These are phyloP conservation scores for Lampris megalopsis DNA, from an alignment of 2,113 vertebrate species.

Conservation along the genomic window DNA sequence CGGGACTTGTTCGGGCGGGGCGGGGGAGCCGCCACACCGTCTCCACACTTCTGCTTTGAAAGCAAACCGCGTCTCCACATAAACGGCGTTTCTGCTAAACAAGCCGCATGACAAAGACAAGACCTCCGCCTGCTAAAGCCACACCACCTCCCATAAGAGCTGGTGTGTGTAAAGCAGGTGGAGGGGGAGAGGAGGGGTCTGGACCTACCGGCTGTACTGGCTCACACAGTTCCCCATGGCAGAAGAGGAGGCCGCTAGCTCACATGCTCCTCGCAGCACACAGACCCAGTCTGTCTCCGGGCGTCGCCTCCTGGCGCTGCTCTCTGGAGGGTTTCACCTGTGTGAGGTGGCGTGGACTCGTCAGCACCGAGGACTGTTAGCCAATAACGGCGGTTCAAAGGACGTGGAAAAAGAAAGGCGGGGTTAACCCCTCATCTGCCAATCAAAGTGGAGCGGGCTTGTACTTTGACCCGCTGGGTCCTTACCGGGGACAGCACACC, in stretches of 20 bases:
- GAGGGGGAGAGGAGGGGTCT: slow-evolving; percentile 1
- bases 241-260: slow-evolving; percentile 46
- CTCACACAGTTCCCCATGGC: slow-evolving; percentile 95
- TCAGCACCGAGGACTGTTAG: slow-evolving; percentile 44
- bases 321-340: slow-evolving; percentile 74
- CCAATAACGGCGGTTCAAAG: slow-evolving; percentile 59
- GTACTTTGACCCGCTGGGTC: neutral
- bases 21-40: slow-evolving; percentile 7
- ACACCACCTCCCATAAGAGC: neutral
- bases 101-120: too few relatives aligned
- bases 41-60: slow-evolving; percentile 9
- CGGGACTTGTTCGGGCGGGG: slow-evolving; percentile 75
- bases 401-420: slow-evolving; percentile 1
- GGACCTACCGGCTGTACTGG: slow-evolving; percentile 90
- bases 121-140: slow-evolving; percentile 23
- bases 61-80: too few relatives aligned
- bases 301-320: neutral
- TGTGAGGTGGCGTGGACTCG: slow-evolving; percentile 80
- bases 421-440: slow-evolving; percentile 71
- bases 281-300: neutral
- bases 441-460: slow-evolving; percentile 12
- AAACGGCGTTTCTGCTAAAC: too few relatives aligned
- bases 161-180: neutral
- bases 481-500: neutral
- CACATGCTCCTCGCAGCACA: slow-evolving; percentile 74